Evolutionary conservation across 2,888 invertebrate species (phyloP), one percentile per base, ranked within the genome.

Genomic region (Drosophila pseudotakahashii): DNA sequence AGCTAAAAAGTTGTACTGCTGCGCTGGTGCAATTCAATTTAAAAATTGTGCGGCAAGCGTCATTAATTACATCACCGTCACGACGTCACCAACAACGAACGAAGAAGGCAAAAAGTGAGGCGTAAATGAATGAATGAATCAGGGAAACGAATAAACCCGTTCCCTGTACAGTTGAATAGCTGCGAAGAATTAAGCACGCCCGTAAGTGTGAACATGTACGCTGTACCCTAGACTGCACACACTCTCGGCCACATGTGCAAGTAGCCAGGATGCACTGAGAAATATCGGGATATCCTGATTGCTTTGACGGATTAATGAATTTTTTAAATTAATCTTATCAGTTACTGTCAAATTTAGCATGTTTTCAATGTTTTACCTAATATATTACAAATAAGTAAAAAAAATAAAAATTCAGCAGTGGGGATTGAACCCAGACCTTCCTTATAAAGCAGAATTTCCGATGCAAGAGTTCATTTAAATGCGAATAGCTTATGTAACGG

Each of bases 81-180:
- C 13, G 48, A 42, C 34, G 45, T 50, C 14, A 53, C 36, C 39
- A 37, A 30, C 26, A 26, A 26, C 26, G 26, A 26, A 6, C 23
- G 57, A 36, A 54, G 45, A 67, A 50, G 72, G 78, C 52, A 52
- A 48, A 52, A 45, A 60, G 58, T 32, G 53, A 71, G 53, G 75
- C 79, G 77, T 48, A 71, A 58, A 58, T 53, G 62, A 62, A 81
- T 82, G 86, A 82, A 77, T 74, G 81, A 82, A 86, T 78, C 76
- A 79, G 74, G 82, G 86, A 82, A 80, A 80, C 81, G 81, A 77
- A 86, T 79, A 81, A 82, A 82, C 83, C 80, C 78, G 77, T 78
- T 78, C 77, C 73, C 69, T 85, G 76, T 80, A 79, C 81, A 82
- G 80, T 79, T 85, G 86, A 85, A 82, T 85, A 77, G 82, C 58